phyloP scores from a whole-genome alignment of 2,888 invertebrate genomes.

The Mantis religiosa region DNA sequence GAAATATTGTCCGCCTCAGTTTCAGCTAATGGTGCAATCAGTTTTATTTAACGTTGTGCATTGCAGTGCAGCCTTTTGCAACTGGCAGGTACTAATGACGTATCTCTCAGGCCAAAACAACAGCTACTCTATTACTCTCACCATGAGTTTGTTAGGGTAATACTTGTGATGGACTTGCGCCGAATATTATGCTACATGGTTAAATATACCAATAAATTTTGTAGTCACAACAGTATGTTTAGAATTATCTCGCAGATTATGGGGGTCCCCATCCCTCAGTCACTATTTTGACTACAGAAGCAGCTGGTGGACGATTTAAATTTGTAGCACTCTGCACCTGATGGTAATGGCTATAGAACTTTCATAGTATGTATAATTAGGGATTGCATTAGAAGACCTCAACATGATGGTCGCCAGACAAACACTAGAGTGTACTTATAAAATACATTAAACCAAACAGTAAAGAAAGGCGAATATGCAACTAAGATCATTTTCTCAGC shows the following conservation, averaged over 20 bases:
- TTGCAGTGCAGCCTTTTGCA: not conserved
- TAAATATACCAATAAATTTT: not conserved
- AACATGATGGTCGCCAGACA: too few relatives aligned
- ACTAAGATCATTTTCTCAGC: too few relatives aligned
- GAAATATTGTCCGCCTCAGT: not conserved
- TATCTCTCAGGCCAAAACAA: not conserved
- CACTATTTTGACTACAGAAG: too few relatives aligned
- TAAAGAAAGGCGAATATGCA: too few relatives aligned
- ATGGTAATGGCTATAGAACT: too few relatives aligned
- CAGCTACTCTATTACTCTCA: not conserved
- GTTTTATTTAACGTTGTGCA: not conserved
- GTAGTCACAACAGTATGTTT: not conserved
- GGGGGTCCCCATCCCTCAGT: too few relatives aligned
- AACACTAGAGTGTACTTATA: too few relatives aligned
- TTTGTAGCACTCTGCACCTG: too few relatives aligned
- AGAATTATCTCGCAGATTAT: not conserved
- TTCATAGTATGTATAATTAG: too few relatives aligned
- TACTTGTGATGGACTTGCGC: not conserved
- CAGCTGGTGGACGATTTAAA: too few relatives aligned
- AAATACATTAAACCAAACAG: too few relatives aligned
- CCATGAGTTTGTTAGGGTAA: not conserved
- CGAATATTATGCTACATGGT: not conserved
- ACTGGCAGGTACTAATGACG: not conserved
- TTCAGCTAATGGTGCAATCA: not conserved
- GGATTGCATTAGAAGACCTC: too few relatives aligned